Base-by-base conservation (phyloP, 30 jellyfish, hydroid and myxozoan species). In the Cassiopea andromeda region DNA sequence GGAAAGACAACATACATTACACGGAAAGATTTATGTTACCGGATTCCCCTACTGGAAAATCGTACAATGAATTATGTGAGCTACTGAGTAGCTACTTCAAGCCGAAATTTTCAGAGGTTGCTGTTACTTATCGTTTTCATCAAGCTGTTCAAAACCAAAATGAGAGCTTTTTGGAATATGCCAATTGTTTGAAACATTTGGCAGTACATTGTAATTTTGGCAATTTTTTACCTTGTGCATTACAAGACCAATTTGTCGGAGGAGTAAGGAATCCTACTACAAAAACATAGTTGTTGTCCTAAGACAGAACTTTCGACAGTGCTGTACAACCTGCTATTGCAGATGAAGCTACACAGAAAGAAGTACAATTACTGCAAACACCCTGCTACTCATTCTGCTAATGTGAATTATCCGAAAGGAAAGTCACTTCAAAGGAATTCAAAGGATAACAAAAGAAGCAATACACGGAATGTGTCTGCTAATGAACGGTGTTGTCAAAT, bases 141-240 rank as follows among this genome's bases (percentile, higher is more conserved):
- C 90, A 81, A 81, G 90, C 90, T 64, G 64, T 81, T 81, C 90
- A 81, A 81, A 81, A 81, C 78, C 43, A 78, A 78, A 78, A 78
- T 78, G 88, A 78, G 67, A 57, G 88, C 67, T 6, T 78, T 60
- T 44, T 78, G 78, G 78, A 78, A 60, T 78, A 46, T 78, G 88
- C 77, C 6, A 27, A 78, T 46, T 38, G 88, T 60, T 57, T 78
- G 67, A 78, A 78, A 78, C 78, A 78, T 57, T 78, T 78, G 83
- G 80, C 88, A 8, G 88, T 54, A 3, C 64, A 54, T 54, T 54
- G 64, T 47, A 48, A 78, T 78, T 78, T 78, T 78, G 88, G 88
- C 59, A 48, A 49, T 57, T 78, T 78, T 45, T 54, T 78, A 49
- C 84, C 84, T 75, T 83, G 88, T 78, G 86, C 77, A 80, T 27